Evolutionary conservation across 2,113 vertebrate genomes (phyloP).

Genomic region (Corythornis vintsioides): DNA sequence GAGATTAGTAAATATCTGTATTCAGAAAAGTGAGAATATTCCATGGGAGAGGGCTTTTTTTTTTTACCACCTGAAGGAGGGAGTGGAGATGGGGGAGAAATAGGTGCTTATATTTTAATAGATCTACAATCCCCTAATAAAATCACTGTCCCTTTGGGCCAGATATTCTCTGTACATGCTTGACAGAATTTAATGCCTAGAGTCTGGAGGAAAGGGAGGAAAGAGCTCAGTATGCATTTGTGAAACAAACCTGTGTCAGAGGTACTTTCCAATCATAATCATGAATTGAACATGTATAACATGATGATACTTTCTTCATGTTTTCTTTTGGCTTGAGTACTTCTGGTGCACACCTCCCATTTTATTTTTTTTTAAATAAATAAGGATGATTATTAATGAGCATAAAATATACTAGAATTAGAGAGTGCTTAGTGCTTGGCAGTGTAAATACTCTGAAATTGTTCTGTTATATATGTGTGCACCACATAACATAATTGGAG

Average conservation of each 20-base stretch:
- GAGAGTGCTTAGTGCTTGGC: background rate
- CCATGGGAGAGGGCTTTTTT: background rate
- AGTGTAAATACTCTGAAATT: background rate
- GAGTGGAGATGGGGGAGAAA: background rate
- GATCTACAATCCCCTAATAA: background rate
- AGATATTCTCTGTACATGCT: background rate
- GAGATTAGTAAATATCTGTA: background rate
- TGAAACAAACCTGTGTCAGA: background rate
- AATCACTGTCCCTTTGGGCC: background rate
- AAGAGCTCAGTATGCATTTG: background rate
- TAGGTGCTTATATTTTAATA: background rate
- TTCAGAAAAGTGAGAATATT: background rate
- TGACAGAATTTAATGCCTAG: background rate
- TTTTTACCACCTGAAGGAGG: background rate
- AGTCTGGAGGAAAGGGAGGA: background rate
- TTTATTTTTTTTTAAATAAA: background rate
- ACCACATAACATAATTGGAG: background rate
- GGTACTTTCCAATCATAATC: background rate
- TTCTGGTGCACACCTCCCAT: background rate
- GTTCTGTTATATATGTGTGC: background rate
- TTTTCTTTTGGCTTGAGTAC: background rate
- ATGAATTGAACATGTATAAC: background rate
- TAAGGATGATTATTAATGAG: background rate
- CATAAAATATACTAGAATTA: background rate
- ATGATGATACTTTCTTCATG: background rate